phyloP scores from a whole-genome alignment of 2,888 invertebrate species.

The Odontomyia ornata region DNA sequence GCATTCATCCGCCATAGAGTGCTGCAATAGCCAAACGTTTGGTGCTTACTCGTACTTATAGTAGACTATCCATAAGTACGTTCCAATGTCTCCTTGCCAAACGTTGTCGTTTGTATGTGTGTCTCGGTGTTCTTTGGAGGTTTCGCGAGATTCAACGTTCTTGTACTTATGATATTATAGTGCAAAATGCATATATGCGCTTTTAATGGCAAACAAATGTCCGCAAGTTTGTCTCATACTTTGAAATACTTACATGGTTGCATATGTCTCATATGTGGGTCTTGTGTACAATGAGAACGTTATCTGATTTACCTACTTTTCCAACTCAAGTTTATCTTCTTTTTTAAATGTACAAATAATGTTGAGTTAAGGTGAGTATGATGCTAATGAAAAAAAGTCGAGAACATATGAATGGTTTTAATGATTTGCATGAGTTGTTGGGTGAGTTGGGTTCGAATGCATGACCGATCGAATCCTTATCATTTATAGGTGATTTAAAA shows the following conservation, averaged over 20 bases:
- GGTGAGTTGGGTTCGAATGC: too few species aligned
- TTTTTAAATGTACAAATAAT: slow-evolving; percentile 11
- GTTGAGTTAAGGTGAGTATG: not conserved
- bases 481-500: too few species aligned
- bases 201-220: slow-evolving; percentile 42
- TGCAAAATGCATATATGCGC: slow-evolving; percentile 2
- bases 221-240: slow-evolving; percentile 36
- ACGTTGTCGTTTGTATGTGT: not conserved
- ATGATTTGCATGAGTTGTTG: too few species aligned
- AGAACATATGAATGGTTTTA: not conserved
- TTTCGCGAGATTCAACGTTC: slow-evolving; percentile 9
- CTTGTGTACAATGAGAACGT: slow-evolving; percentile 47
- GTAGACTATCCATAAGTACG: not conserved
- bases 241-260: slow-evolving; percentile 13
- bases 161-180: not conserved
- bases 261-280: slow-evolving; percentile 46
- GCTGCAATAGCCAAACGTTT: not conserved
- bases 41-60: not conserved
- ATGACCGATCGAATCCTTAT: too few species aligned
- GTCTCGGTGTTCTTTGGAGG: not conserved
- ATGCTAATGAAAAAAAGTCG: not conserved
- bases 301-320: slow-evolving; percentile 51
- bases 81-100: not conserved
- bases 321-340: slow-evolving; percentile 49
- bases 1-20: slow-evolving; percentile 14